These are phyloP conservation scores for Heliconius ethilla DNA, from an alignment of 2,888 invertebrate genomes.

Conservation along the genomic window DNA sequence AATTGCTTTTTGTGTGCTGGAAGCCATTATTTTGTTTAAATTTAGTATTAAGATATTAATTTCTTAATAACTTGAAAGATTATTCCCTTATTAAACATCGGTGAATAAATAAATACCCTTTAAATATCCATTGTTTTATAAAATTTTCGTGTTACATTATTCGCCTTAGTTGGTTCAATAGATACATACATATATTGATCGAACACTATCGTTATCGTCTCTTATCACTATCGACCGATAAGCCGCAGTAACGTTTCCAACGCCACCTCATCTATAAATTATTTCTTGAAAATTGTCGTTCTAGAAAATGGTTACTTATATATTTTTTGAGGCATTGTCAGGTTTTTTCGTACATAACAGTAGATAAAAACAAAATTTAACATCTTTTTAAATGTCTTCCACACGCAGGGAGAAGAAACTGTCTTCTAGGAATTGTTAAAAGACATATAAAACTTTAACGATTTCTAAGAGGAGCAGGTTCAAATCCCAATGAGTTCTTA, in stretches of 20 bases:
- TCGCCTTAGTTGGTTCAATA: constrained; percentile 11
- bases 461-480: too few relatives aligned
- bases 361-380: too few relatives aligned
- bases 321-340: not conserved
- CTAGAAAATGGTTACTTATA: constrained; percentile 5
- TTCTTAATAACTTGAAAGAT: not conserved
- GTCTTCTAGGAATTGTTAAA: too few relatives aligned
- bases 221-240: constrained; percentile 42
- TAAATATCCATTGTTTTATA: not conserved
- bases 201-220: constrained; percentile 48
- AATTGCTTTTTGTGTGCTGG: too few relatives aligned
- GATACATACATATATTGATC: constrained; percentile 55
- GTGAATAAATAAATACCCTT: not conserved
- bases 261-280: constrained; percentile 8
- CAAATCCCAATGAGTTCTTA: too few relatives aligned
- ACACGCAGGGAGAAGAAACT: too few relatives aligned
- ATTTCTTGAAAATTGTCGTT: constrained; percentile 17
- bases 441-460: too few relatives aligned
- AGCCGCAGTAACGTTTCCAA: constrained; percentile 47
- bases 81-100: not conserved
- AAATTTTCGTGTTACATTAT: not conserved
- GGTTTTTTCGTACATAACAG: too few relatives aligned
- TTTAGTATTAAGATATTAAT: too few relatives aligned
- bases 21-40: too few relatives aligned
- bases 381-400: too few relatives aligned